Percentiles rank a stretch among this genome's conserved stretches.
Evolutionary conservation across 1,140 invertebrate species (phyloP).

Genomic region (Polypedilum vanderplanki): DNA sequence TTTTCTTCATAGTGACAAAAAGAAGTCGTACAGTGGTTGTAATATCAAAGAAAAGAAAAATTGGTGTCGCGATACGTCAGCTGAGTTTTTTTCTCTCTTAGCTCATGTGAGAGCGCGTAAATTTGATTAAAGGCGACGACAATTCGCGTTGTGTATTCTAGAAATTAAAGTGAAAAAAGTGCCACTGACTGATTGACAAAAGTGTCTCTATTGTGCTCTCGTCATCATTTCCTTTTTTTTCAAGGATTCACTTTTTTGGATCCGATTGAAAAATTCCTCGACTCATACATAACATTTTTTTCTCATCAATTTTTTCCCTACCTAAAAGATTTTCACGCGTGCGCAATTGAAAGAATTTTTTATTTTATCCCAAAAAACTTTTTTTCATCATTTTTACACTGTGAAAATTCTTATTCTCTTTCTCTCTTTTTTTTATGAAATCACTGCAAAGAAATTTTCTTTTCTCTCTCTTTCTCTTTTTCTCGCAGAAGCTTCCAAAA

Average conservation of each 20-base stretch:
- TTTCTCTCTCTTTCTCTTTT: not conserved
- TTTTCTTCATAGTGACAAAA: not conserved
- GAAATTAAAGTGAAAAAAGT: conserved; percentile 10
- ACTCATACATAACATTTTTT: conserved; percentile 27
- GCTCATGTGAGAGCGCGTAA: conserved; percentile 21
- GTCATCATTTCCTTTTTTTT: no score
- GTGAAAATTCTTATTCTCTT: not conserved
- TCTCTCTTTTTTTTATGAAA: not conserved
- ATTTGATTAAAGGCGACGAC: not conserved
- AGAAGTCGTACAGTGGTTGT: no score
- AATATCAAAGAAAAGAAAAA: not conserved
- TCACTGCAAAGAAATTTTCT: not conserved
- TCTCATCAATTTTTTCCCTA: not conserved
- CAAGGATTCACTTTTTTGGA: not conserved
- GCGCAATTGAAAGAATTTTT: not conserved
- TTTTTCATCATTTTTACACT: conserved; percentile 22
- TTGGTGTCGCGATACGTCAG: not conserved
- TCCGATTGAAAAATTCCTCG: conserved; percentile 12
- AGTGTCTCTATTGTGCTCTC: not conserved
- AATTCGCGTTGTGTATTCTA: not conserved
- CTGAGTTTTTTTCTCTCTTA: not conserved
- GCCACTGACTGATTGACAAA: not conserved
- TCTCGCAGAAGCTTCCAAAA: not conserved
- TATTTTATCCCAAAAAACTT: conserved; percentile 9
- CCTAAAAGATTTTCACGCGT: no score